These are phyloP conservation scores for Orchesella flavescens DNA, from an alignment of 2,888 invertebrate genomes.

Conservation along the genomic window DNA sequence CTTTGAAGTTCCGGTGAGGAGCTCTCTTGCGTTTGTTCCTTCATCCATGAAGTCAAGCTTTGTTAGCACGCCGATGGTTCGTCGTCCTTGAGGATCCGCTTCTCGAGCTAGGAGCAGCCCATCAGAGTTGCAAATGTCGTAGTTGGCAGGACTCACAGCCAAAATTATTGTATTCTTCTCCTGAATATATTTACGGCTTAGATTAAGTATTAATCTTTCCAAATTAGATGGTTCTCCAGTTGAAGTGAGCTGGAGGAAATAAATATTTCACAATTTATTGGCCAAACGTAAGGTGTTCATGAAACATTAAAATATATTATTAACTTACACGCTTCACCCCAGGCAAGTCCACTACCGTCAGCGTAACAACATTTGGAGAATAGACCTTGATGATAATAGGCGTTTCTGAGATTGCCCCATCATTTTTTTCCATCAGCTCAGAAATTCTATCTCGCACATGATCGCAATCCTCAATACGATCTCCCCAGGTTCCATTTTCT, in stretches of 20 bases:
- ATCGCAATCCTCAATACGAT: constrained; percentile 13
- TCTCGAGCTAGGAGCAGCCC: constrained; percentile 77
- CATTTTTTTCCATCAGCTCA: not conserved
- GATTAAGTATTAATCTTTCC: constrained; percentile 77
- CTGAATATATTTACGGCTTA: constrained; percentile 77
- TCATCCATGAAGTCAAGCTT: constrained; percentile 99
- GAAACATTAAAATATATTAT: not conserved
- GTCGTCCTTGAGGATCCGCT: constrained; percentile 76
- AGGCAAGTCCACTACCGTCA: constrained; percentile 94
- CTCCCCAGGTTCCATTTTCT: too few species aligned
- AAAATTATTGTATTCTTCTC: constrained; percentile 77
- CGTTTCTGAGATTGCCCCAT: constrained; percentile 5
- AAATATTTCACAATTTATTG: not conserved
- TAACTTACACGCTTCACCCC: constrained; percentile 79
- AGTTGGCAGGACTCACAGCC: constrained; percentile 77
- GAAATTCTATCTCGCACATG: not conserved
- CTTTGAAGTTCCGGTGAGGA: constrained; percentile 96
- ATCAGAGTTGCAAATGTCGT: constrained; percentile 77
- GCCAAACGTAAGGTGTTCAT: too few species aligned
- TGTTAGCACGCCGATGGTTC: constrained; percentile 99
- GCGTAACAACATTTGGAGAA: constrained; percentile 93
- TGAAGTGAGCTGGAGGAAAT: not conserved
- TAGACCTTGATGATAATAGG: constrained; percentile 96
- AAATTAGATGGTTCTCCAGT: constrained; percentile 77
- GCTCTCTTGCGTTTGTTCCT: constrained; percentile 98